phyloP scores from a whole-genome alignment of 2,888 invertebrate species.

The Pristionchus mayeri region DNA sequence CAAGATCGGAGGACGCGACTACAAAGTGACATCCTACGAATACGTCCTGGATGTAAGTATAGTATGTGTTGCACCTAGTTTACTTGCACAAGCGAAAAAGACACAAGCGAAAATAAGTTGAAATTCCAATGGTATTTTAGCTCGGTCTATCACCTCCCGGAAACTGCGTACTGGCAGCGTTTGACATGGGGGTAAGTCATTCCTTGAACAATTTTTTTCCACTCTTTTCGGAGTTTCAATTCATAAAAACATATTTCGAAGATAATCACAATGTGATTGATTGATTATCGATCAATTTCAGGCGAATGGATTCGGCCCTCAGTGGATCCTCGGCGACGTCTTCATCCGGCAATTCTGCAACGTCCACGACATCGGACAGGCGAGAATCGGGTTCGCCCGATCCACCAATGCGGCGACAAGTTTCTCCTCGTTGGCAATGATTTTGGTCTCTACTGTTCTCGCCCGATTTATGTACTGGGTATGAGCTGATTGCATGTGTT shows the following conservation, averaged over 20 bases:
- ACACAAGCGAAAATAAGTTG: too few relatives aligned
- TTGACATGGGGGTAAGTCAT: neutral
- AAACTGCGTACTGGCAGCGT: slow-evolving; percentile 49
- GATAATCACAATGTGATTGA: neutral
- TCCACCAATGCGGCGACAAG: neutral
- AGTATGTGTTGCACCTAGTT: too few relatives aligned
- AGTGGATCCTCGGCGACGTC: slow-evolving; percentile 20
- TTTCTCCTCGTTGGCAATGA: too few relatives aligned
- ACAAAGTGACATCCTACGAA: slow-evolving; percentile 51
- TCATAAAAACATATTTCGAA: too few relatives aligned
- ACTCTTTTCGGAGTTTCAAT: too few relatives aligned
- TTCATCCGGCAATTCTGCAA: slow-evolving; percentile 29
- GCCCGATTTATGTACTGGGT: too few relatives aligned
- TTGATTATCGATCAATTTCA: neutral
- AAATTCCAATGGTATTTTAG: neutral
- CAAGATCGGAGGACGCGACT: slow-evolving; percentile 25
- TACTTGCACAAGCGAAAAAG: too few relatives aligned
- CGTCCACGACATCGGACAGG: neutral
- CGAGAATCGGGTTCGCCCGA: neutral
- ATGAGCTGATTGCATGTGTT: too few relatives aligned
- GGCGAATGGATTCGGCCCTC: neutral
- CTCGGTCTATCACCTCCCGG: neutral
- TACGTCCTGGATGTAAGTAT: slow-evolving; percentile 55
- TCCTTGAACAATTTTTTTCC: too few relatives aligned
- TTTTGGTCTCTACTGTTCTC: too few relatives aligned